These are phyloP conservation scores for Nannoperca australis DNA, from an alignment of 2,797 vertebrate species.

Conservation along the genomic window DNA sequence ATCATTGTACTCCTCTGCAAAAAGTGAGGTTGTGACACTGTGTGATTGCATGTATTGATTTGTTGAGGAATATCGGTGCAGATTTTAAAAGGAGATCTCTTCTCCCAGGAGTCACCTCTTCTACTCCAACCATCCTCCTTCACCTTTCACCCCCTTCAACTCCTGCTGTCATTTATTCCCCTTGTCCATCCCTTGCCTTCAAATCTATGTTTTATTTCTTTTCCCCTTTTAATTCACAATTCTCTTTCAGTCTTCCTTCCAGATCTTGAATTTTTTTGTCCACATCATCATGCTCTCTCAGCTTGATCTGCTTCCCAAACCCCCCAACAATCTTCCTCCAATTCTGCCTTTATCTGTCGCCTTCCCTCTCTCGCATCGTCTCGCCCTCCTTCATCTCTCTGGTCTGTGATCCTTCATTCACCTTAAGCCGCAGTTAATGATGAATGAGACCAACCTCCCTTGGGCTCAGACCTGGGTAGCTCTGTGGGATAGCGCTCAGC, in stretches of 20 bases:
- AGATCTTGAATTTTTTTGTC: constrained; percentile 15
- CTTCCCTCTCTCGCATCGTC: constrained; percentile 39
- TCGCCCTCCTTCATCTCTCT: constrained; percentile 45
- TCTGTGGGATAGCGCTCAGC: constrained; percentile 55
- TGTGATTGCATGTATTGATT: constrained; percentile 19
- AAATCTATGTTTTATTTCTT: constrained; percentile 25
- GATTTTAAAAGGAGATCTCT: constrained; percentile 6
- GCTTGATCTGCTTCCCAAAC: constrained; percentile 58
- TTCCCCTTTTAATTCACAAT: constrained; percentile 33
- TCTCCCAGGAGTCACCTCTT: constrained; percentile 3
- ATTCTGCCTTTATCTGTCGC: constrained; percentile 57
- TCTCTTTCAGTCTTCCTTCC: constrained; percentile 30
- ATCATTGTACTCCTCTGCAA: constrained; percentile 15
- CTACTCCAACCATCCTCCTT: background rate
- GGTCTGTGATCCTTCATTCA: constrained; percentile 59
- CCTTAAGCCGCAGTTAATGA: constrained; percentile 75
- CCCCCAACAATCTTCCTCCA: constrained; percentile 53
- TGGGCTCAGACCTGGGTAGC: constrained; percentile 47
- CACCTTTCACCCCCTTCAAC: constrained; percentile 15
- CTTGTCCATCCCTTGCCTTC: background rate
- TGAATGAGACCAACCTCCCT: constrained; percentile 70
- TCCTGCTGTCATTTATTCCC: constrained; percentile 19
- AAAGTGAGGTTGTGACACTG: constrained; percentile 5
- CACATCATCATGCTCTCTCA: constrained; percentile 29
- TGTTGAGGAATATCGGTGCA: constrained; percentile 1